Evolutionary conservation across 1,140 invertebrate species (phyloP).

Genomic region (Drosophila bocqueti): DNA sequence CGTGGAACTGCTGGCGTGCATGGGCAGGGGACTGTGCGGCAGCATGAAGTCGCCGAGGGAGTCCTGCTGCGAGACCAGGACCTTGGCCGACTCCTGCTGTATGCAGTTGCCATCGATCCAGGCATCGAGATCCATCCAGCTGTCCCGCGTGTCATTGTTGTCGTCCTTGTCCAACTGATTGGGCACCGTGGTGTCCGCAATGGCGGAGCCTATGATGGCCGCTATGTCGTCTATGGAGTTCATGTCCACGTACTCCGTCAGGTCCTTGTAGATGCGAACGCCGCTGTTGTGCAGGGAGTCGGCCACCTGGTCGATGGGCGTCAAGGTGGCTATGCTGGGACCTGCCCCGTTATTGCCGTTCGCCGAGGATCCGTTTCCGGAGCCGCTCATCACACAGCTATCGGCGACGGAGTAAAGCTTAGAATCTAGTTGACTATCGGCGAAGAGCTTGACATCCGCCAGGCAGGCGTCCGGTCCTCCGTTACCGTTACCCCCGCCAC

Average conservation of each 20-base stretch:
- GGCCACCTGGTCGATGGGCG: slow-evolving; percentile 80
- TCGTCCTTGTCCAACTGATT: slow-evolving; percentile 89
- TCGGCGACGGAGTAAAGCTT: slow-evolving; percentile 88
- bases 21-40: slow-evolving; percentile 87
- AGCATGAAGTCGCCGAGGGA: slow-evolving; percentile 89
- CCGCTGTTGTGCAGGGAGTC: slow-evolving; percentile 85
- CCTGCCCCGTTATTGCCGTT: slow-evolving; percentile 28
- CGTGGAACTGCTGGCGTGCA: slow-evolving; percentile 87
- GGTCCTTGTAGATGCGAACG: slow-evolving; percentile 83
- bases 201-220: slow-evolving; percentile 94
- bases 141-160: slow-evolving; percentile 88
- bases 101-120: slow-evolving; percentile 92
- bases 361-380: slow-evolving; percentile 6
- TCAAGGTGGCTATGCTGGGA: slow-evolving; percentile 58
- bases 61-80: slow-evolving; percentile 88
- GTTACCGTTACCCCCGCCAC: slow-evolving; percentile 55
- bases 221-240: slow-evolving; percentile 92
- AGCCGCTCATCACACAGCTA: slow-evolving; percentile 84
- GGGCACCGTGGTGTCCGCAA: slow-evolving; percentile 93
- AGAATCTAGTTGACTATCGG: slow-evolving; percentile 86
- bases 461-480: slow-evolving; percentile 72
- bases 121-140: slow-evolving; percentile 93
- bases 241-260: slow-evolving; percentile 88
- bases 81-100: slow-evolving; percentile 86
- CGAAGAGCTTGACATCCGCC: slow-evolving; percentile 85